phyloP scores from a whole-genome alignment of 2,888 invertebrate genomes.

The Watsonalla cultraria region DNA sequence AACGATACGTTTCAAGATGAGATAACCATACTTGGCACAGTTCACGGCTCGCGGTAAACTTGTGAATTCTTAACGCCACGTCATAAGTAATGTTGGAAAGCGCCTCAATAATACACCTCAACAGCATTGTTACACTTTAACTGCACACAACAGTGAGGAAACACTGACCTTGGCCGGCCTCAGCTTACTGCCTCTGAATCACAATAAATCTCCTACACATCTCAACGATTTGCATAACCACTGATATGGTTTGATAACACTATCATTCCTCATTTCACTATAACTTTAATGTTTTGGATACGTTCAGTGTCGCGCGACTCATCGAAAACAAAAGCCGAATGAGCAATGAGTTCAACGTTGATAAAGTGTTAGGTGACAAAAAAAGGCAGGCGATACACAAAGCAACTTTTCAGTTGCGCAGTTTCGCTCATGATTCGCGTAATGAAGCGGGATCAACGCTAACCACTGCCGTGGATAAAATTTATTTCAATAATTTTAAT shows the following conservation, averaged over 20 bases:
- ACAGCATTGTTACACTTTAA: constrained; percentile 35
- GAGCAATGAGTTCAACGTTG: constrained; percentile 2
- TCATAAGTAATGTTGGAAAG: constrained; percentile 48
- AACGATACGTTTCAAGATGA: constrained; percentile 8
- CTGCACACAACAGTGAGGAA: constrained; percentile 25
- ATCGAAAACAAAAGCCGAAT: constrained; percentile 2
- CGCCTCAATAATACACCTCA: constrained; percentile 42
- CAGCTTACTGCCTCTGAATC: constrained; percentile 41
- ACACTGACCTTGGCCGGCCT: constrained; percentile 49
- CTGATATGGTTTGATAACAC: background rate
- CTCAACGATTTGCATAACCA: background rate
- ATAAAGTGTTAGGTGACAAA: background rate
- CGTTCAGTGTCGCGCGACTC: background rate
- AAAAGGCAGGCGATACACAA: background rate
- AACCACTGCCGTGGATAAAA: no score
- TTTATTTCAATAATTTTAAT: no score
- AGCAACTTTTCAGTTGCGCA: background rate
- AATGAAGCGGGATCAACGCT: no score
- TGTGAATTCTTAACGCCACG: constrained; percentile 28
- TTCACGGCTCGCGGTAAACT: constrained; percentile 18
- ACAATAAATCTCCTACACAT: constrained; percentile 12
- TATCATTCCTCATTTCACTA: background rate
- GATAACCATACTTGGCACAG: constrained; percentile 27
- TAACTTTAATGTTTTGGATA: background rate
- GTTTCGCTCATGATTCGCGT: background rate